Evolutionary conservation across 2,113 vertebrate species (phyloP), one percentile per base, ranked within the genome.

Genomic region (Cepphus grylle): DNA sequence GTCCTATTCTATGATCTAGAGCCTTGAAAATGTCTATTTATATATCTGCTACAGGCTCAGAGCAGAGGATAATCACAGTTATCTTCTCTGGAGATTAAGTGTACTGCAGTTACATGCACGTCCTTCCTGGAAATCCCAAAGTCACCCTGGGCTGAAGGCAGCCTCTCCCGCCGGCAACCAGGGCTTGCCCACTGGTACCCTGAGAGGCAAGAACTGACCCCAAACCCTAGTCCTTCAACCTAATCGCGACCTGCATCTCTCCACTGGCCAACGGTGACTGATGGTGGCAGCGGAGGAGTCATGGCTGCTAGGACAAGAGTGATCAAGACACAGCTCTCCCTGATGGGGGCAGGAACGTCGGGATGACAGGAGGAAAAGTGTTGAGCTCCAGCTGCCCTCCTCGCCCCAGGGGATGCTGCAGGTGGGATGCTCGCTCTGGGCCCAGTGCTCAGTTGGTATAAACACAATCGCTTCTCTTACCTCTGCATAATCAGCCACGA

Each of bases 401-500:
- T 30, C 2, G 0, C 26, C 27, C 25, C 43, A 32, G n/a, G n/a
- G n/a, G n/a, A n/a, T n/a, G n/a, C n/a, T n/a, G n/a, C n/a, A n/a
- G 56, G 65, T 29, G 21, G 22, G 71, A 59, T 58, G 18, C 38
- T 79, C 0, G 0, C 66, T 70, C 53, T 36, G 19, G 17, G 13
- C 27, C 36, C 19, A 3, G 29, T 21, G 52, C n/a, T 92, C 63
- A 2, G 2, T 12, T 63, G 12, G 1, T 36, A 49, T 7, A 61
- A 94, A 83, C 10, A 45, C 2, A 22, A 43, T 16, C n/a, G 11
- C 6, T 11, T 69, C 73, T 65, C 98, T 99, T 98, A 99, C 99
- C 99, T 99, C 99, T 15, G 99, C 98, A 40, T 99, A 98, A 97
- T 99, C 99, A 63, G 99, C 99, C 81, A 99, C 99, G 0, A 99